A percentile compares a stretch with the other conserved stretches of the same genome.
Conservation (phyloP, 1,140 invertebrate species). For the Laupala kohalensis region DNA sequence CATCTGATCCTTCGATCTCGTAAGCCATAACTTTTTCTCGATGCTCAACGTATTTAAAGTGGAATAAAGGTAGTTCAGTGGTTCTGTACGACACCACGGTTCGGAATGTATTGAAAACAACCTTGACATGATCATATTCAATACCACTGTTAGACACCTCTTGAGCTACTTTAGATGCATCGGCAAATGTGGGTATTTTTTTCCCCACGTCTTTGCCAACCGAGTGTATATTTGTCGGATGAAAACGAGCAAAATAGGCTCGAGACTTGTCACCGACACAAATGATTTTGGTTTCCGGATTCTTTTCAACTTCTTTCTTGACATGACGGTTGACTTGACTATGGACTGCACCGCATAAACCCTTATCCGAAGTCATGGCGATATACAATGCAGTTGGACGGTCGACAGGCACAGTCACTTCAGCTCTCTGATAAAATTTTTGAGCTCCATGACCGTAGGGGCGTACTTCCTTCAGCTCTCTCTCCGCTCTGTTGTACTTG, state of each 20-base stretch:
- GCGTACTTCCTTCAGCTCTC: slow-evolving; percentile 82
- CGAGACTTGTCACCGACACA: slow-evolving; percentile 93
- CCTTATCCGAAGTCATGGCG: slow-evolving; percentile 93
- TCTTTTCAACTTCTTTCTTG: slow-evolving; percentile 44
- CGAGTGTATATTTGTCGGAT: slow-evolving; percentile 71
- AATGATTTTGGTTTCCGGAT: slow-evolving; percentile 64
- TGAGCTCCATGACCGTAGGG: slow-evolving; percentile 79
- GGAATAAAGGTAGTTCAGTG: slow-evolving; percentile 67
- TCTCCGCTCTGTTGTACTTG: slow-evolving; percentile 84
- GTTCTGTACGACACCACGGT: slow-evolving; percentile 88
- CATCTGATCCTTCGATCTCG: slow-evolving; percentile 86
- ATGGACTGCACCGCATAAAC: slow-evolving; percentile 92
- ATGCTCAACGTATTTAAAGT: slow-evolving; percentile 39
- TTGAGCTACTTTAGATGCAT: slow-evolving; percentile 75
- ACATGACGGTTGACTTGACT: slow-evolving; percentile 78
- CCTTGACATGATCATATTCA: slow-evolving; percentile 75
- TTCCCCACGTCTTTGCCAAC: slow-evolving; percentile 77
- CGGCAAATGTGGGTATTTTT: slow-evolving; percentile 81
- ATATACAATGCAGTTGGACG: slow-evolving; percentile 69
- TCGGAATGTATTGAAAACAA: slow-evolving; percentile 84
- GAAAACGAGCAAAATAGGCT: slow-evolving; percentile 65
- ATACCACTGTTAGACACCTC: slow-evolving; percentile 70
- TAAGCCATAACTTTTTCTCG: slow-evolving; percentile 66
- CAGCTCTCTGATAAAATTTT: slow-evolving; percentile 76
- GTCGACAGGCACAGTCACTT: slow-evolving; percentile 52